Conservation (phyloP, 2,888 invertebrate species). For the Eumacrocentrus americanus region DNA sequence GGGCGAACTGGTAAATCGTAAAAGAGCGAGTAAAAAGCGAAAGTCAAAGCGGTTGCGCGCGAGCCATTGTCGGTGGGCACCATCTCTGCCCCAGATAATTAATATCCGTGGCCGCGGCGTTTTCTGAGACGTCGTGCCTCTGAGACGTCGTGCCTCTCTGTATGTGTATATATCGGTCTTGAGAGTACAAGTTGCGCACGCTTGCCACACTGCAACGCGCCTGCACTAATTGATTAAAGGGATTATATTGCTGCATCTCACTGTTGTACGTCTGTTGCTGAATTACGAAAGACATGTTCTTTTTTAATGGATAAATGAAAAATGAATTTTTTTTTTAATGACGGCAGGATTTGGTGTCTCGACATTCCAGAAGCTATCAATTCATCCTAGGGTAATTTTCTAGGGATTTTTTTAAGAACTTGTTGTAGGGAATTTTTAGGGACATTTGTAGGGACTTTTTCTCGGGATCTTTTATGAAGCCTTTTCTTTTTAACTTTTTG, state of each 20-base stretch:
- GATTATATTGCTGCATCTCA: slow-evolving; percentile 35
- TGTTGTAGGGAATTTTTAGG: too few species aligned
- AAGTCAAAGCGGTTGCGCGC: slow-evolving; percentile 37
- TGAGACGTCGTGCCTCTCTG: too few species aligned
- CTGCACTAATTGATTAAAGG: slow-evolving; percentile 51
- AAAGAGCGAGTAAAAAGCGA: slow-evolving; percentile 45
- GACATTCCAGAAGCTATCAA: too few species aligned
- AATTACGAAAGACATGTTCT: not conserved
- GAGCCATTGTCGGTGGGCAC: slow-evolving; percentile 40
- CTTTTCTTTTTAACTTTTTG: too few species aligned
- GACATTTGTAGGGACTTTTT: too few species aligned
- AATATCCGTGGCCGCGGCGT: slow-evolving; percentile 47
- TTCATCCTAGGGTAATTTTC: too few species aligned
- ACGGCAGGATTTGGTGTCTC: too few species aligned
- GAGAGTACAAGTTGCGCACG: slow-evolving; percentile 13
- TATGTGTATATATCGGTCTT: slow-evolving; percentile 3
- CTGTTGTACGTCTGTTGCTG: not conserved
- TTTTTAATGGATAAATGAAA: too few species aligned
- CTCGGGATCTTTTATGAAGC: too few species aligned
- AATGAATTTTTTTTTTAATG: too few species aligned
- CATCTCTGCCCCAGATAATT: slow-evolving; percentile 55
- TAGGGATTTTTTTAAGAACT: too few species aligned
- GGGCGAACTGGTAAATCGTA: not conserved
- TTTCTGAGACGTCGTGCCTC: slow-evolving; percentile 31
- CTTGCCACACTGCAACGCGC: slow-evolving; percentile 22